Evolutionary conservation across 2,113 vertebrate species (phyloP).

Genomic region (Alouatta palliata): DNA sequence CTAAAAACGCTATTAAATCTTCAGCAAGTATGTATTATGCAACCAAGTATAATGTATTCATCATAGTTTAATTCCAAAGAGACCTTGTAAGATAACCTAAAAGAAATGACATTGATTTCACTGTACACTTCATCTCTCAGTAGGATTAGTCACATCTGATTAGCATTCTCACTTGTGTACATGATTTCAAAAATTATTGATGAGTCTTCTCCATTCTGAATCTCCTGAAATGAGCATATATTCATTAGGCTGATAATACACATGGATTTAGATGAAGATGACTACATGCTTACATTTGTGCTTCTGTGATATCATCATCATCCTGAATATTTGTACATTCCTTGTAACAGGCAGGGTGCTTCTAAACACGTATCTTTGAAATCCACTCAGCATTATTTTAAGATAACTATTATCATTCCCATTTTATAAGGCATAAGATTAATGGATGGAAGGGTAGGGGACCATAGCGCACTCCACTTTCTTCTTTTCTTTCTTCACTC

Average conservation of each 20-base stretch:
- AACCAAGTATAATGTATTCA: background rate
- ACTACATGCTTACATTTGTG: background rate
- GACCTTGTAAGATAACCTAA: too few relatives aligned
- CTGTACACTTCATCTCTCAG: background rate
- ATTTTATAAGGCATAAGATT: background rate
- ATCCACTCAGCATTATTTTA: background rate
- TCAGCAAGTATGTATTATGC: background rate
- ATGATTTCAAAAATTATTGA: background rate
- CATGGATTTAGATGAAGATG: background rate
- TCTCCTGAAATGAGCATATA: background rate
- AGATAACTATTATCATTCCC: background rate
- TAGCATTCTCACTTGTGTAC: background rate
- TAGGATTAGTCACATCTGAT: background rate
- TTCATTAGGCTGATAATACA: background rate
- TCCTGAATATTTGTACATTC: background rate
- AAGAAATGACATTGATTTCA: background rate
- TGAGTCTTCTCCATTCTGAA: background rate
- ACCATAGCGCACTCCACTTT: too few relatives aligned
- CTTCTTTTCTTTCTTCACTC: background rate
- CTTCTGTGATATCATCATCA: background rate
- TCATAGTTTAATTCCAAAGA: background rate
- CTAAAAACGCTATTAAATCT: background rate
- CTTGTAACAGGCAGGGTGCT: background rate
- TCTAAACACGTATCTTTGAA: background rate
- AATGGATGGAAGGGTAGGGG: background rate